Evolutionary conservation across 2,113 vertebrate genomes (phyloP).

Genomic region (Hippocampus abdominalis): DNA sequence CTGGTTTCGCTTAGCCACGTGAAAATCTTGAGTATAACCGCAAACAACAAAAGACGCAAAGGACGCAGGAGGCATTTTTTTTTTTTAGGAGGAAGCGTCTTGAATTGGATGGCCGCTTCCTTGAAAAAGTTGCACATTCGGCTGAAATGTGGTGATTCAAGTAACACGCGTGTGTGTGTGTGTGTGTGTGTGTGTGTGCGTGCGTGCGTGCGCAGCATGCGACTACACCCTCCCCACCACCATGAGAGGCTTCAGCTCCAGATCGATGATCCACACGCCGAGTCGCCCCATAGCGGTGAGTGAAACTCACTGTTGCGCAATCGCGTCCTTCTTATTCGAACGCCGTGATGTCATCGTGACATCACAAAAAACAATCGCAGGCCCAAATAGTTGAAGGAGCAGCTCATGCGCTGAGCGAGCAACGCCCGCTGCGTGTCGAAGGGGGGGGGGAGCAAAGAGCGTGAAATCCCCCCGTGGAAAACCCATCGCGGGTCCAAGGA

Average conservation of each 20-base stretch:
- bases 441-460: not conserved
- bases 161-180: too few relatives aligned
- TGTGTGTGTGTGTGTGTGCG: not conserved
- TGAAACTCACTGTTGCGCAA: slow-evolving; percentile 13
- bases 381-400: not conserved
- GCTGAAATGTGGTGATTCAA: not conserved
- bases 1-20: not conserved
- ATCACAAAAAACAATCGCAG: not conserved
- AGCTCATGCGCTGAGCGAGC: not conserved
- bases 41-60: too few relatives aligned
- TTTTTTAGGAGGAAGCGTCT: too few relatives aligned
- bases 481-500: not conserved
- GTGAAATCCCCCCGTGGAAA: not conserved
- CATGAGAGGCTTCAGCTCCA: slow-evolving; percentile 64
- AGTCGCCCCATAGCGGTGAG: slow-evolving; percentile 66
- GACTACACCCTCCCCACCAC: slow-evolving; percentile 50
- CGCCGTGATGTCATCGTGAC: not conserved
- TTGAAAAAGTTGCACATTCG: not conserved
- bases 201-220: slow-evolving; percentile 15
- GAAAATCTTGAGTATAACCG: not conserved
- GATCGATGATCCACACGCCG: slow-evolving; percentile 63
- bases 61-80: too few relatives aligned
- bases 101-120: too few relatives aligned
- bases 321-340: not conserved
- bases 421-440: not conserved